phyloP scores from a whole-genome alignment of 2,113 vertebrate genomes.

The Aegithalos caudatus region DNA sequence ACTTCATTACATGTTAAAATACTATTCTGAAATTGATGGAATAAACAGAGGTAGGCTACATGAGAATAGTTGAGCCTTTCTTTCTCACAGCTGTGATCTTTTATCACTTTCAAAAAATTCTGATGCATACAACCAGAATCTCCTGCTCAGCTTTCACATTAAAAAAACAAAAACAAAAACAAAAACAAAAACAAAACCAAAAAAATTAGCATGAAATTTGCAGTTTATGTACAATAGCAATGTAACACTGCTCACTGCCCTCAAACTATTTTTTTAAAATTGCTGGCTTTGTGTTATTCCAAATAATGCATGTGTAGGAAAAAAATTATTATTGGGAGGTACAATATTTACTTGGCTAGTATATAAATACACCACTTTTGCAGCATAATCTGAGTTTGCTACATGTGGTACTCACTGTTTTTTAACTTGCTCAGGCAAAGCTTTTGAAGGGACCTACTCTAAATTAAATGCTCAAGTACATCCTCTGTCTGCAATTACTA shows the following conservation, averaged over 20 bases:
- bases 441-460: not conserved
- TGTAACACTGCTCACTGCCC: accelerated
- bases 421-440: not conserved
- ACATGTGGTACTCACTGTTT: not conserved
- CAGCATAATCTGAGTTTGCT: not conserved
- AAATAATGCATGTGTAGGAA: not conserved
- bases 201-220: not conserved
- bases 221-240: not conserved
- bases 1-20: not conserved
- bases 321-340: not conserved
- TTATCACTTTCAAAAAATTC: not conserved
- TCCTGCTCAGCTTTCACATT: not conserved
- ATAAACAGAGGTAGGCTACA: not conserved
- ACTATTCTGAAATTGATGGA: not conserved
- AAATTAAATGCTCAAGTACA: not conserved
- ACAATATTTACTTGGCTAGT: not conserved
- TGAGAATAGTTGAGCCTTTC: not conserved
- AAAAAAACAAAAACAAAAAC: no score
- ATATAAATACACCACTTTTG: not conserved
- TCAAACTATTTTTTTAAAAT: not conserved
- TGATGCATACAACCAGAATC: not conserved
- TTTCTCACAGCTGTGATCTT: not conserved
- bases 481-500: not conserved
- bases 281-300: not conserved
- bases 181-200: no score